Percentiles rank a stretch among this genome's conserved stretches.
Conservation (phyloP, 1,140 invertebrate genomes). For the Pomacea maculata region DNA sequence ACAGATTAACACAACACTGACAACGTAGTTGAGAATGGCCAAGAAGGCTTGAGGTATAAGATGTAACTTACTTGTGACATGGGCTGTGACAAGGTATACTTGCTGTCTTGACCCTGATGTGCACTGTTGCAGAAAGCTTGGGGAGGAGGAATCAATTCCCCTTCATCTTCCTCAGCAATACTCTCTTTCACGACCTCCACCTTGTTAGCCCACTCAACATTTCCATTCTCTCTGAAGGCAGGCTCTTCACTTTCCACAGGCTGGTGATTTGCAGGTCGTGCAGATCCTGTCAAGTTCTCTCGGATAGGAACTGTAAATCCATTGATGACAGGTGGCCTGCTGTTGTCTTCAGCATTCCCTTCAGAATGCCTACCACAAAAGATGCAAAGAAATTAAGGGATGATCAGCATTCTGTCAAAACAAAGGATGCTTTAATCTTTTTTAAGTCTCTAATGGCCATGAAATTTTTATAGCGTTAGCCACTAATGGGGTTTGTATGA, state of each 20-base stretch:
- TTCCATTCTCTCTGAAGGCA: not conserved
- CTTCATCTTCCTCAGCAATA: constrained; percentile 43
- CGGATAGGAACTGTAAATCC: constrained; percentile 49
- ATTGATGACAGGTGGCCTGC: constrained; percentile 45
- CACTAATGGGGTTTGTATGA: too few species aligned
- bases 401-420: too few species aligned
- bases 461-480: too few species aligned
- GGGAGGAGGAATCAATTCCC: constrained; percentile 49
- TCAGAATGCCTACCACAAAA: constrained; percentile 43
- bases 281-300: constrained; percentile 38
- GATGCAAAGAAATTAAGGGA: too few species aligned
- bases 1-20: not conserved
- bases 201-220: constrained; percentile 11
- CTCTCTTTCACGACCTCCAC: constrained; percentile 31
- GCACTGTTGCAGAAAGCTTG: constrained; percentile 49
- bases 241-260: constrained; percentile 38
- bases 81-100: constrained; percentile 48
- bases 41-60: not conserved
- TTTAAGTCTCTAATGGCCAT: too few species aligned
- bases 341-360: constrained; percentile 44
- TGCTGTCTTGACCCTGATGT: constrained; percentile 35
- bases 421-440: too few species aligned
- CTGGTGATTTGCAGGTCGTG: constrained; percentile 39
- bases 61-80: constrained; percentile 48
- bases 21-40: not conserved